Percentiles rank a stretch among this genome's conserved stretches.
phyloP scores from a whole-genome alignment of 2,797 vertebrate species.

The Alcedo quadribrachys region DNA sequence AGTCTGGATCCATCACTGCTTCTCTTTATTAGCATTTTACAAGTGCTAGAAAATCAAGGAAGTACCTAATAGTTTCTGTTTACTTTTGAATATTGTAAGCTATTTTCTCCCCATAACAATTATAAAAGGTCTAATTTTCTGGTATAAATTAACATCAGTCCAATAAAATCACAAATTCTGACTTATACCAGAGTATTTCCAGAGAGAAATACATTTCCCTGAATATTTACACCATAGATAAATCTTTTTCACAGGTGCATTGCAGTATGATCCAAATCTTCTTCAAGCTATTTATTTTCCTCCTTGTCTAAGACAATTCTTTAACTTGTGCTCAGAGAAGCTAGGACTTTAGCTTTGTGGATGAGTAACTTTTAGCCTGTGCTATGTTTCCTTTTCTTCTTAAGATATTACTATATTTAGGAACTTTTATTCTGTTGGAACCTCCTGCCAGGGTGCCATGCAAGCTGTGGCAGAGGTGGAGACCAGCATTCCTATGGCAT shows the following conservation, averaged over 20 bases:
- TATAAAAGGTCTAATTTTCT: background rate
- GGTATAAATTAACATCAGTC: background rate
- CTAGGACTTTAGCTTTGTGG: background rate
- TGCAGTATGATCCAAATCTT: background rate
- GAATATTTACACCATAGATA: background rate
- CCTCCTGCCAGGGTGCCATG: background rate
- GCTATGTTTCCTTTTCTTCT: background rate
- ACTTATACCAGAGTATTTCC: background rate
- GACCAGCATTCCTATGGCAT: background rate
- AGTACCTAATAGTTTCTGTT: background rate
- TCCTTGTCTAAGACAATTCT: background rate
- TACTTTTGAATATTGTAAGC: background rate
- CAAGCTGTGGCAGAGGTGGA: accelerated
- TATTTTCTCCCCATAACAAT: background rate
- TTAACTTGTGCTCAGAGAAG: background rate
- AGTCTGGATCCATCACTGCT: background rate
- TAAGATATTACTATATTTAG: background rate
- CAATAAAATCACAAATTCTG: background rate
- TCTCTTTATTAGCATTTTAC: background rate
- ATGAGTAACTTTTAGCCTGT: background rate
- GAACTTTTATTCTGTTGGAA: background rate
- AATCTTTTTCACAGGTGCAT: background rate
- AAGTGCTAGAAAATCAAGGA: constrained; percentile 3
- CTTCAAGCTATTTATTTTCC: background rate
- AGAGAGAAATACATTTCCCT: background rate